Evolutionary conservation across 2,888 invertebrate genomes (phyloP).

Genomic region (Oeneis ivallda): DNA sequence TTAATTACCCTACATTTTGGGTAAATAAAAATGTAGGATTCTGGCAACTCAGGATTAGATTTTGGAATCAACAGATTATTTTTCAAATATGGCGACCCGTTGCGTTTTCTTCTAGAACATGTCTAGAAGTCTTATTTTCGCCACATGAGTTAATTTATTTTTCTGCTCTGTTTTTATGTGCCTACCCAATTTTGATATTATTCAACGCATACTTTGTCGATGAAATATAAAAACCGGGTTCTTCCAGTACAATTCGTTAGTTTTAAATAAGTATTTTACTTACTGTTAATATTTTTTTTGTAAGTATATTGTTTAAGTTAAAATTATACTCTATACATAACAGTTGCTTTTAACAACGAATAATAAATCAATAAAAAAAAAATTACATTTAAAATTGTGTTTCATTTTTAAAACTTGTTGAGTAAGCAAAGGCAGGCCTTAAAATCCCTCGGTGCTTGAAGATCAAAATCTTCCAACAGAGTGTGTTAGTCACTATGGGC

Average conservation of each 20-base stretch:
- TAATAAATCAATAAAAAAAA: slow-evolving; percentile 64
- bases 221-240: slow-evolving; percentile 40
- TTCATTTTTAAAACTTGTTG: neutral
- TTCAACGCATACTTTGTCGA: slow-evolving; percentile 22
- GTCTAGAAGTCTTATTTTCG: too few relatives aligned
- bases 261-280: slow-evolving; percentile 42
- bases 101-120: too few relatives aligned
- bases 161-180: neutral
- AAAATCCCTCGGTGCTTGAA: too few relatives aligned
- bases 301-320: slow-evolving; percentile 45
- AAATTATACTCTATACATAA: slow-evolving; percentile 55
- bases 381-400: slow-evolving; percentile 36
- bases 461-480: too few relatives aligned
- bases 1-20: too few relatives aligned
- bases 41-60: too few relatives aligned
- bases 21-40: too few relatives aligned
- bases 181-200: slow-evolving; percentile 2
- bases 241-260: slow-evolving; percentile 57
- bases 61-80: too few relatives aligned
- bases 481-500: too few relatives aligned
- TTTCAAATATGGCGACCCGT: too few relatives aligned
- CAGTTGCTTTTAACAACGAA: slow-evolving; percentile 67
- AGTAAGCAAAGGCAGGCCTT: too few relatives aligned
- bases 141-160: too few relatives aligned
- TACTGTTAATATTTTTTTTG: slow-evolving; percentile 27